These are phyloP conservation scores for Ganaspis brasiliensis DNA, from an alignment of 2,888 invertebrate genomes.

Conservation along the genomic window DNA sequence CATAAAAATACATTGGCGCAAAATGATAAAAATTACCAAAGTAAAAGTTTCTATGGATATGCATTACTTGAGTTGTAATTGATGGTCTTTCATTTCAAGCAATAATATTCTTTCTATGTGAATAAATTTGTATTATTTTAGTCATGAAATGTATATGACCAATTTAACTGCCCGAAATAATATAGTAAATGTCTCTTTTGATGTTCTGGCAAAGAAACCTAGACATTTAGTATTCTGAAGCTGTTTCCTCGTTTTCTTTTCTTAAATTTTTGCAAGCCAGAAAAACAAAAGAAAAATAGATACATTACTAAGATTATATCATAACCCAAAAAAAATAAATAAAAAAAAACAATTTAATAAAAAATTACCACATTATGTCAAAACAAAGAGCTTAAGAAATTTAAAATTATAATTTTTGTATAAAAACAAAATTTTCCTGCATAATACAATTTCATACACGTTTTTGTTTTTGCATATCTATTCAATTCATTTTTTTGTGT, in stretches of 20 bases:
- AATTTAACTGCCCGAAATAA: neutral
- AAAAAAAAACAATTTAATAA: neutral
- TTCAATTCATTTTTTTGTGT: too few relatives aligned
- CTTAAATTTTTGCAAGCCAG: neutral
- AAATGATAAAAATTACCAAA: too few relatives aligned
- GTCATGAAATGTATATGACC: conserved; percentile 1
- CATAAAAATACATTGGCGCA: too few relatives aligned
- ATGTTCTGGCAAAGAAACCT: conserved; percentile 11
- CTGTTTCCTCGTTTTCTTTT: neutral
- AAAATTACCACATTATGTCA: too few relatives aligned
- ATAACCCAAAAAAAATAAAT: neutral
- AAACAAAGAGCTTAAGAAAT: too few relatives aligned
- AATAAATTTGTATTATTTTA: neutral
- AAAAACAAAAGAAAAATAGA: neutral
- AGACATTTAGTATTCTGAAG: neutral
- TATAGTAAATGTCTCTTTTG: neutral
- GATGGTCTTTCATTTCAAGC: neutral
- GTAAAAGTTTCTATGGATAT: too few relatives aligned
- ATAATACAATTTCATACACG: too few relatives aligned
- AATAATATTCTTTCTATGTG: neutral
- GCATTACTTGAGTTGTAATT: neutral
- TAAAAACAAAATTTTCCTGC: too few relatives aligned
- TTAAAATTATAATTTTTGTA: too few relatives aligned
- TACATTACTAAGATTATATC: neutral
- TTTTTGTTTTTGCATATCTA: too few relatives aligned